These are phyloP conservation scores for Heliconius sara DNA, from an alignment of 2,888 invertebrate species.

Conservation along the genomic window DNA sequence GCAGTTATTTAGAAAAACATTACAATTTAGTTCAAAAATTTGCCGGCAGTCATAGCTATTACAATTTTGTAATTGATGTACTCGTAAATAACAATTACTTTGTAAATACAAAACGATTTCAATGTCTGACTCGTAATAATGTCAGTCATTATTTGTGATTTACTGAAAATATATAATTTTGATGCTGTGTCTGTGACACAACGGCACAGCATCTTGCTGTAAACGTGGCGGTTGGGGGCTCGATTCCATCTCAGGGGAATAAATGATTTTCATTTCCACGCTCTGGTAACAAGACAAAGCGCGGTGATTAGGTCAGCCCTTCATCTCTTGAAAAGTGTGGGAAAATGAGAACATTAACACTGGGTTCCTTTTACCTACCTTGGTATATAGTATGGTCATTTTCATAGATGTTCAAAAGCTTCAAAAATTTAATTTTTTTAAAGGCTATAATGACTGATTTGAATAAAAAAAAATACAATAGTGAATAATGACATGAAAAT, in stretches of 20 bases:
- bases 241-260: not conserved
- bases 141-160: not conserved
- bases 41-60: not conserved
- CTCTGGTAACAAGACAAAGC: not conserved
- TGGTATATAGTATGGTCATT: no score
- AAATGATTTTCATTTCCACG: not conserved
- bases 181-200: not conserved
- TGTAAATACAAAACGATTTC: not conserved
- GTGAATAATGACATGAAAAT: no score
- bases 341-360: not conserved
- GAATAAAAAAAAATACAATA: no score
- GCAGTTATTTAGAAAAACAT: not conserved
- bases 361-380: not conserved
- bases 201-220: not conserved
- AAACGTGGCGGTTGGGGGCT: not conserved
- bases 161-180: not conserved
- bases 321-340: not conserved
- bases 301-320: not conserved
- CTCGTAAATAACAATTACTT: not conserved
- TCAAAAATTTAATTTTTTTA: no score
- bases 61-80: not conserved
- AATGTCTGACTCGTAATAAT: not conserved
- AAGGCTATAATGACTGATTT: no score
- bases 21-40: not conserved
- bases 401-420: no score